Percentiles rank a stretch among this genome's conserved stretches.
Conservation (phyloP, 1,140 invertebrate genomes). For the Brachionus plicatilis region DNA sequence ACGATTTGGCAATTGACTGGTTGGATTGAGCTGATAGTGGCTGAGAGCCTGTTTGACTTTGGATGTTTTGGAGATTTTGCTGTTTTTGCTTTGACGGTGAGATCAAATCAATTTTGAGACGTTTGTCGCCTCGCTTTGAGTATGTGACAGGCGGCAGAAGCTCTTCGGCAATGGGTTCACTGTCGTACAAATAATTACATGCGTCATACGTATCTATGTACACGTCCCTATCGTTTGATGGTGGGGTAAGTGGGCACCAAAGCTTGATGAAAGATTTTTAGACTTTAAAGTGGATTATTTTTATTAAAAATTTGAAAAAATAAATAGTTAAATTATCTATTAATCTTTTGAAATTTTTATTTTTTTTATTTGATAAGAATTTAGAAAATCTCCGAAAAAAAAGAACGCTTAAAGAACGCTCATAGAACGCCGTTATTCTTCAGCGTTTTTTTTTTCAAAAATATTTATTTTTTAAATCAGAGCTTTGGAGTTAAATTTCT, state of each 20-base stretch:
- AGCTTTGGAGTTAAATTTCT: too few species aligned
- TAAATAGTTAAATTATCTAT: background rate
- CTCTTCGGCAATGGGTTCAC: constrained; percentile 71
- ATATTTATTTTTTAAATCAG: too few species aligned
- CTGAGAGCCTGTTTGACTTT: background rate
- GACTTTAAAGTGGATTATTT: background rate
- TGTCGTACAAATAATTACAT: constrained; percentile 77
- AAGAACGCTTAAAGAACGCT: too few species aligned
- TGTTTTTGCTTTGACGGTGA: constrained; percentile 33
- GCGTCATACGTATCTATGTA: constrained; percentile 67
- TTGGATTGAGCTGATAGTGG: background rate
- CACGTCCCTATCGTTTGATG: constrained; percentile 79
- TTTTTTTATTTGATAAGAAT: constrained; percentile 32
- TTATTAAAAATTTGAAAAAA: background rate
- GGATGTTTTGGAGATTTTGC: constrained; percentile 24
- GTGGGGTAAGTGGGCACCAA: constrained; percentile 89
- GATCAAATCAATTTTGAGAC: constrained; percentile 63
- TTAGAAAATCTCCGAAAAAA: too few species aligned
- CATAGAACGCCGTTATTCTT: too few species aligned
- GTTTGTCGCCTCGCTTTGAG: constrained; percentile 70
- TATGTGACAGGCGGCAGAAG: constrained; percentile 74
- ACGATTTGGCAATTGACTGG: background rate
- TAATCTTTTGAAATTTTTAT: too few species aligned
- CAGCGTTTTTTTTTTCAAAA: too few species aligned
- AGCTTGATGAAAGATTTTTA: constrained; percentile 61